These are phyloP conservation scores for Corythornis cristatus DNA, from an alignment of 2,113 vertebrate genomes.

Conservation along the genomic window DNA sequence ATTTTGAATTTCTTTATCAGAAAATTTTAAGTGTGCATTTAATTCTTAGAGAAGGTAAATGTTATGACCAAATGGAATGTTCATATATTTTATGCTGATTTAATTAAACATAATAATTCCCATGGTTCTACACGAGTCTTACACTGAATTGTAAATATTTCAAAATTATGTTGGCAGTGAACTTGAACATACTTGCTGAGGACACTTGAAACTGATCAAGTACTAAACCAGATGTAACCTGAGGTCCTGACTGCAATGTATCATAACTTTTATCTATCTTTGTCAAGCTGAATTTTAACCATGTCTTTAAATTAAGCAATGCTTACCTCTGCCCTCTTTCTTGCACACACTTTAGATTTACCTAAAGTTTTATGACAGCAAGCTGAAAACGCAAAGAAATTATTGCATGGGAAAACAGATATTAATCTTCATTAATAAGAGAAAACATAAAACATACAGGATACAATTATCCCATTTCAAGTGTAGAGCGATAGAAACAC, in stretches of 20 bases:
- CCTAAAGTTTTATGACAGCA: neutral
- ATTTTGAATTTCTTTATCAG: constrained; percentile 64
- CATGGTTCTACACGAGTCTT: constrained; percentile 57
- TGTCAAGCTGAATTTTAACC: constrained; percentile 48
- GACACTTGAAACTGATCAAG: neutral
- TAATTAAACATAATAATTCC: constrained; percentile 65
- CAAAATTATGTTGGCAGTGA: constrained; percentile 8
- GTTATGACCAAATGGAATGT: constrained; percentile 39
- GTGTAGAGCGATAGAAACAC: neutral
- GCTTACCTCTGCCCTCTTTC: constrained; percentile 27
- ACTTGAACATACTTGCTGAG: constrained; percentile 4
- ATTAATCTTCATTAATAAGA: neutral
- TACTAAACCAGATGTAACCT: constrained; percentile 4
- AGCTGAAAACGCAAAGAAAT: neutral
- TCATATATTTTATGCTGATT: constrained; percentile 58
- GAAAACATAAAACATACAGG: neutral
- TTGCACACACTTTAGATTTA: constrained; percentile 1
- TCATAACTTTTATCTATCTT: neutral
- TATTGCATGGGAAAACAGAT: constrained; percentile 2
- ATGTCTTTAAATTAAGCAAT: neutral
- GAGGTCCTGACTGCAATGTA: neutral
- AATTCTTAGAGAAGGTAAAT: constrained; percentile 58
- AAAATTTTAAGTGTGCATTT: constrained; percentile 64
- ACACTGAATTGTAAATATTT: constrained; percentile 50
- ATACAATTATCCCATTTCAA: neutral